Evolutionary conservation across 2,888 invertebrate species (phyloP), one percentile per base, ranked within the genome.

Genomic region (Myathropa florea): DNA sequence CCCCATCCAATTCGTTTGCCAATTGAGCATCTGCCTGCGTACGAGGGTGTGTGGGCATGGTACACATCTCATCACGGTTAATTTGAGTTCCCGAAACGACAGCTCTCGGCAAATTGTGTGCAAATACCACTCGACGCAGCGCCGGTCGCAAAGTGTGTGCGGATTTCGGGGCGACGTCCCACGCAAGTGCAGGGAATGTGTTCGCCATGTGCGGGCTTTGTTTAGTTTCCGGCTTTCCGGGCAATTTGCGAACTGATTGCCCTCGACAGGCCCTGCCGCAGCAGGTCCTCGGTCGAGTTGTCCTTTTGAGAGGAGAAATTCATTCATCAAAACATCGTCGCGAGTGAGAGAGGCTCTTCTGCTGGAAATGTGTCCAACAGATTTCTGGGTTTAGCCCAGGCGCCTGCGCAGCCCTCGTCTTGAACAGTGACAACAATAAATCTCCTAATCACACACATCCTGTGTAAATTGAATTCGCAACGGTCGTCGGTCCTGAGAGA

Each of bases 141-240:
- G 28, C 12, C 12, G 33, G 0, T 39, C 9, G 10, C 12, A 36
- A 36, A 71, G 71, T 30, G 72, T 28, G 53, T 23, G 28, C 23
- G 26, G 36, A 21, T 26, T 26, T 21, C 21, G 39, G 39, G 18
- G 28, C 24, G 9, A 4, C 59, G 9, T 46, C 61, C 61, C 65
- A 71, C 64, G 73, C 85, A 86, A 86, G 82, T 86, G 85, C 70
- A 73, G 78, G 82, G 70, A 86, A 86, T 78, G 53, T 86, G 85
- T 65, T 78, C 21, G 21, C 78, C 85, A 86, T 82, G 77, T 85
- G 84, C 63, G 55, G 71, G 30, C 78, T 57, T 80, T 81, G 60
- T 73, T 82, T 39, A 18, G 61, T 65, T 70, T 65, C 53, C 70
- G 70, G 26, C 14, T 46, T 72, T 46, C 76, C 67, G 61, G 60